Conservation (phyloP, 1,140 invertebrate species). For the Drosophila lacteicornis region DNA sequence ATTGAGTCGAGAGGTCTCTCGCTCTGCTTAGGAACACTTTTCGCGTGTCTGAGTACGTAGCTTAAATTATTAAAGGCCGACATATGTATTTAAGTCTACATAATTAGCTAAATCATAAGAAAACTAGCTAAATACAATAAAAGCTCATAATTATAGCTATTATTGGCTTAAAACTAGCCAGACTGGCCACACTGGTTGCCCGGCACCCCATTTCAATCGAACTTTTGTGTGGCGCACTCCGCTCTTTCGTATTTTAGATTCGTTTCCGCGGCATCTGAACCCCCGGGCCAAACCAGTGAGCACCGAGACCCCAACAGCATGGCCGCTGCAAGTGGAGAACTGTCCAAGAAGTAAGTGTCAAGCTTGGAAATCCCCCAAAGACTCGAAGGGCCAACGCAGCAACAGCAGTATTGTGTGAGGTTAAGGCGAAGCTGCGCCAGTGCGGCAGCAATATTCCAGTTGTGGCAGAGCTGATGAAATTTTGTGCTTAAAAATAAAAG, state of each 20-base stretch:
- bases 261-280: conserved; percentile 13
- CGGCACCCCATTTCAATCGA: conserved; percentile 22
- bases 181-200: conserved; percentile 1
- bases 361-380: not conserved
- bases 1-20: no score
- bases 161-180: not conserved
- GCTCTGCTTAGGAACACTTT: no score
- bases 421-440: conserved; percentile 59
- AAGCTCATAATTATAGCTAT: not conserved
- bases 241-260: conserved; percentile 39
- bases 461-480: conserved; percentile 12
- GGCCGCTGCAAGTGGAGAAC: conserved; percentile 77
- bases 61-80: no score
- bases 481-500: not conserved
- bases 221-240: conserved; percentile 41
- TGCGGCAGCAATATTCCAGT: conserved; percentile 16
- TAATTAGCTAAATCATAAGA: not conserved
- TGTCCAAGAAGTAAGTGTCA: conserved; percentile 82
- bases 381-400: conserved; percentile 1
- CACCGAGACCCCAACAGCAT: conserved; percentile 43
- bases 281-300: conserved; percentile 10
- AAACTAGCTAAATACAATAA: no score
- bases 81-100: no score
- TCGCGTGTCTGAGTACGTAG: no score
- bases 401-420: conserved; percentile 49